Base-by-base conservation (phyloP, 2,113 vertebrate species). In the Brienomyrus longianalis region DNA sequence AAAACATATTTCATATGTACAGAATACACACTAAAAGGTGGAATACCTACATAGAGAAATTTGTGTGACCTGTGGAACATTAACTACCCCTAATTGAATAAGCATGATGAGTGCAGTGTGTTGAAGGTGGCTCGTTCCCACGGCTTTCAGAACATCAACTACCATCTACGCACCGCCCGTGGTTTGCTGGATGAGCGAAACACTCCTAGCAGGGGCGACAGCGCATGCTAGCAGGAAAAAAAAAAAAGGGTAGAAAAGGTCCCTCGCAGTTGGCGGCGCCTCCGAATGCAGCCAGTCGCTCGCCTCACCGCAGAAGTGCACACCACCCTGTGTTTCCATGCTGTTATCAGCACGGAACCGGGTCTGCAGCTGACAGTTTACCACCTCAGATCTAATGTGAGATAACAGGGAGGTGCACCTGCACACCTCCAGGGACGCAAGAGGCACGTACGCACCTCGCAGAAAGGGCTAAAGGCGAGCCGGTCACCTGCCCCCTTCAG, bases 341-440 rank as follows among this genome's bases (percentile, higher is more conserved):
- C 13, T 13, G 45, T 35, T 54, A 52, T 54, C 85, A 3, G 50
- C 23, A n/a, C 27, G 27, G 51, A 87, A 19, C 85, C 15, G n/a
- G 51, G 19, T 31, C 31, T 35, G 50, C 51, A 54, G 85, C 50
- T 87, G 85, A 87, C 51, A 54, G 85, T 84, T 84, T 54, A 54
- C 85, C 85, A 87, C 85, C 27, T 54, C 51, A 54, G 85, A 87
- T 87, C 50, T 54, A 35, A 87, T 54, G 51, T 31, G 51, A 54
- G 85, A 87, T 87, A 87, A 50, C 23, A 56, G 51, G 27, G 31
- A 5, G 85, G 19, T 3, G 85, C 85, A 87, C 50, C 85, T 54
- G 50, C 31, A 54, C 10, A 3, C 3, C 85, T 87, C 51, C 8
- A 27, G 45, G 23, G 43, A 84, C 8, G 1, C 8, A 9, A 48